These are phyloP conservation scores for Zeuzera pyrina DNA, from an alignment of 2,888 invertebrate species.

Conservation along the genomic window DNA sequence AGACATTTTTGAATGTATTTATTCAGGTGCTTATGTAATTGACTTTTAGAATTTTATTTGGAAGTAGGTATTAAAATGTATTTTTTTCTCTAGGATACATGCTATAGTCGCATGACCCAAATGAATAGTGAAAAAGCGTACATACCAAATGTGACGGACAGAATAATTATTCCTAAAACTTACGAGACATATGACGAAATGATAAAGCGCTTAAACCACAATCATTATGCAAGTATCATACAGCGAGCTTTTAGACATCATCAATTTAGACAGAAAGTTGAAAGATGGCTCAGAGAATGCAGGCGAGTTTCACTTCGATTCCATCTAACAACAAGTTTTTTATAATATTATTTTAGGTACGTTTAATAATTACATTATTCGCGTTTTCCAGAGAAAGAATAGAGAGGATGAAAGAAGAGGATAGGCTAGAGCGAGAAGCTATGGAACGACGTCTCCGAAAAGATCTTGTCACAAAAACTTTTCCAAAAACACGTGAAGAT, in stretches of 20 bases:
- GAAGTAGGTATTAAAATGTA: background rate
- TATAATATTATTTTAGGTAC: too few species aligned
- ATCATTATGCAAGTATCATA: constrained; percentile 74
- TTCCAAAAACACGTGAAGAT: constrained; percentile 79
- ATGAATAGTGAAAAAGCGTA: constrained; percentile 71
- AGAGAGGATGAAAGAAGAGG: constrained; percentile 68
- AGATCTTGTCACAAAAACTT: constrained; percentile 77
- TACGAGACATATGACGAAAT: constrained; percentile 79
- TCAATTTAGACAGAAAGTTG: constrained; percentile 56
- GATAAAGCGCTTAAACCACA: constrained; percentile 68
- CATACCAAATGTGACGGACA: constrained; percentile 76
- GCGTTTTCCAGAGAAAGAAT: constrained; percentile 42
- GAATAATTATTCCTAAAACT: constrained; percentile 70
- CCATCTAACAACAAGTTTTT: too few species aligned
- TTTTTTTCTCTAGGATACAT: constrained; percentile 48
- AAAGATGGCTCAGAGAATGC: constrained; percentile 51
- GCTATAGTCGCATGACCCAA: constrained; percentile 74
- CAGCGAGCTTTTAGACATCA: constrained; percentile 77
- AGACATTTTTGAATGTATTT: too few species aligned
- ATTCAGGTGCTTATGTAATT: too few species aligned
- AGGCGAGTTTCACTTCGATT: constrained; percentile 37
- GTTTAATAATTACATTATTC: too few species aligned
- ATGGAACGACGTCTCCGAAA: constrained; percentile 65
- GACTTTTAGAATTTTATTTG: too few species aligned
- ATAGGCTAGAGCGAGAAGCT: constrained; percentile 63